A percentile compares a stretch with the other conserved stretches of the same genome.
Evolutionary conservation across 2,888 invertebrate genomes (phyloP).

Genomic region (Boloria euphrosyne): DNA sequence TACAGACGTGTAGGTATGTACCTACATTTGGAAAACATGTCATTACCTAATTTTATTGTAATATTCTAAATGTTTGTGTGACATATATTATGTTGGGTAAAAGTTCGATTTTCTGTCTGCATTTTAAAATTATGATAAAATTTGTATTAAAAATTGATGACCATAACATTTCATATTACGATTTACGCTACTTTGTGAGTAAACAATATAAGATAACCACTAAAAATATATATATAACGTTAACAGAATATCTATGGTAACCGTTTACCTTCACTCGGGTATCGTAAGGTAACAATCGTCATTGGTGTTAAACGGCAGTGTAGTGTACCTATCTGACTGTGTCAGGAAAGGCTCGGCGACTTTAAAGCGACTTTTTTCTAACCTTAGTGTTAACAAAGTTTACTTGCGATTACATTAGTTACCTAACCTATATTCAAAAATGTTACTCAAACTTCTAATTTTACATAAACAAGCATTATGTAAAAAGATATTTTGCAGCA

Average conservation of each 20-base stretch:
- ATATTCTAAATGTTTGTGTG: too few relatives aligned
- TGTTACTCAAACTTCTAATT: not conserved
- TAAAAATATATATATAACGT: not conserved
- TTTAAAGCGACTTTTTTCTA: not conserved
- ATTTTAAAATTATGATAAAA: too few relatives aligned
- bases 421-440: not conserved
- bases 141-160: too few relatives aligned
- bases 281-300: slow-evolving; percentile 17
- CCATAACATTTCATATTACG: too few relatives aligned
- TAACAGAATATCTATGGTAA: slow-evolving; percentile 8
- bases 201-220: not conserved
- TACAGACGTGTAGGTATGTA: not conserved
- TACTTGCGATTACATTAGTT: not conserved
- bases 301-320: slow-evolving; percentile 36
- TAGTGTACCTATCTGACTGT: slow-evolving; percentile 8
- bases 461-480: too few relatives aligned
- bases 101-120: too few relatives aligned
- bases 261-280: slow-evolving; percentile 10
- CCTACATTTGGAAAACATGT: not conserved
- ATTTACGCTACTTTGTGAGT: not conserved
- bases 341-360: not conserved
- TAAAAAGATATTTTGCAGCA: too few relatives aligned
- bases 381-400: not conserved
- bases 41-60: too few relatives aligned
- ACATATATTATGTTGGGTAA: too few relatives aligned